These are phyloP conservation scores for Torymus aiolomorphi DNA, from an alignment of 2,888 invertebrate species.

Conservation along the genomic window DNA sequence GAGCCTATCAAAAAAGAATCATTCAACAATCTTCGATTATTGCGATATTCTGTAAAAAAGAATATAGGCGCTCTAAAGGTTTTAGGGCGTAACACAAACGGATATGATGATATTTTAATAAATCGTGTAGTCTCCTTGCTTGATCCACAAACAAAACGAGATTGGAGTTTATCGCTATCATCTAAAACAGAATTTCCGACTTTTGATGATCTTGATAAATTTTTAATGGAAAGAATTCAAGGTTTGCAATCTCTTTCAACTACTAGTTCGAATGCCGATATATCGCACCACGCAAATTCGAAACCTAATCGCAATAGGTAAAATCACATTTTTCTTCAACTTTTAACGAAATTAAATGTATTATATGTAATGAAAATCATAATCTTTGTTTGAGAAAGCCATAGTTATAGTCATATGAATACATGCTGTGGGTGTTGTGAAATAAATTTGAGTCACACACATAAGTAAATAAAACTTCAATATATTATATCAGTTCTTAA, in stretches of 20 bases:
- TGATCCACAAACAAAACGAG: neutral
- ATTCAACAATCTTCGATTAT: neutral
- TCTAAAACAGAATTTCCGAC: neutral
- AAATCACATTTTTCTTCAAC: too few relatives aligned
- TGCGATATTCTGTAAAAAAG: neutral
- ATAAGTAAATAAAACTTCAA: too few relatives aligned
- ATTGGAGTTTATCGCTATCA: too few relatives aligned
- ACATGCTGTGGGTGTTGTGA: too few relatives aligned
- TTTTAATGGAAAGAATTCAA: neutral
- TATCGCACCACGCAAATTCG: neutral
- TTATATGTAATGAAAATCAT: too few relatives aligned
- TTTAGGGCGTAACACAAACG: neutral
- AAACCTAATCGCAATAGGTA: too few relatives aligned
- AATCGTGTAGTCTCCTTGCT: too few relatives aligned
- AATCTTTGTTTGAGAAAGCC: too few relatives aligned
- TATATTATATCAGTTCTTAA: too few relatives aligned
- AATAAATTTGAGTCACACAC: too few relatives aligned
- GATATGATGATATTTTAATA: constrained; percentile 1
- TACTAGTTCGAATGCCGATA: neutral
- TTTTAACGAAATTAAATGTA: too few relatives aligned
- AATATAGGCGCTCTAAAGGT: neutral
- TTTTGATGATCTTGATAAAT: constrained; percentile 2
- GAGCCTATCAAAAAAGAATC: neutral
- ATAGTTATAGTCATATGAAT: too few relatives aligned
- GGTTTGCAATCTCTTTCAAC: neutral